These are phyloP conservation scores for Selene dorsalis DNA, from an alignment of 2,797 vertebrate genomes.

Conservation along the genomic window DNA sequence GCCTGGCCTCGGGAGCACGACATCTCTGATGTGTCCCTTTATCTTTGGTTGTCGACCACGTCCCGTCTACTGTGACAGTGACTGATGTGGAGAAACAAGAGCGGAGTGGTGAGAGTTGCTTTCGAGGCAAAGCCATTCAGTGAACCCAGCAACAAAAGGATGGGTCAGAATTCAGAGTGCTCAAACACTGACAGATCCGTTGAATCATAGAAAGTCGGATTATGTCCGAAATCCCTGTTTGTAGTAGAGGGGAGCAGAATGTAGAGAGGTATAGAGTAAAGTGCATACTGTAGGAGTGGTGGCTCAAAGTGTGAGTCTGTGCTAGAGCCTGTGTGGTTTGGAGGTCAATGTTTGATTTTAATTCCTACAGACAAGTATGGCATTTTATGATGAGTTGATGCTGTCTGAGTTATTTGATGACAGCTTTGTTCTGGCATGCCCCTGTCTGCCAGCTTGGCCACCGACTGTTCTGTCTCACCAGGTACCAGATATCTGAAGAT, in stretches of 20 bases:
- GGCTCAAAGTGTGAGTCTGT: not conserved
- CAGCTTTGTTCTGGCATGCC: not conserved
- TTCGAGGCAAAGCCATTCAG: slow-evolving; percentile 43
- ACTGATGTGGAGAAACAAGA: slow-evolving; percentile 60
- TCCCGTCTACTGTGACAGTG: slow-evolving; percentile 58
- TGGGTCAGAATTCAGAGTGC: slow-evolving; percentile 49
- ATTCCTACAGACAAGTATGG: slow-evolving; percentile 40
- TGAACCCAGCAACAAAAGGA: slow-evolving; percentile 47
- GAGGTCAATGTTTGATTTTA: slow-evolving; percentile 40
- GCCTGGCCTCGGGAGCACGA: slow-evolving; percentile 1
- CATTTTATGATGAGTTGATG: slow-evolving; percentile 41
- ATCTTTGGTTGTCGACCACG: slow-evolving; percentile 44
- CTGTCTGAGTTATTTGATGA: slow-evolving; percentile 12
- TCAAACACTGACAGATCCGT: slow-evolving; percentile 43
- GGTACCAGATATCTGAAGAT: slow-evolving; percentile 8
- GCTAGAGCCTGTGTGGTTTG: not conserved
- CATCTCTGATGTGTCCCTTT: slow-evolving; percentile 55
- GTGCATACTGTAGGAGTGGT: not conserved
- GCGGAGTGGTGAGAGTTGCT: slow-evolving; percentile 29
- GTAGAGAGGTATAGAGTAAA: not conserved
- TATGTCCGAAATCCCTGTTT: slow-evolving; percentile 13
- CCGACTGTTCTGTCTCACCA: not conserved
- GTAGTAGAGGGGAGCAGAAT: not conserved
- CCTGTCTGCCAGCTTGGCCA: not conserved
- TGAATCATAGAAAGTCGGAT: slow-evolving; percentile 35